These are phyloP conservation scores for Drosophila erecta DNA, from an alignment of 1,140 invertebrate species.

Conservation along the genomic window DNA sequence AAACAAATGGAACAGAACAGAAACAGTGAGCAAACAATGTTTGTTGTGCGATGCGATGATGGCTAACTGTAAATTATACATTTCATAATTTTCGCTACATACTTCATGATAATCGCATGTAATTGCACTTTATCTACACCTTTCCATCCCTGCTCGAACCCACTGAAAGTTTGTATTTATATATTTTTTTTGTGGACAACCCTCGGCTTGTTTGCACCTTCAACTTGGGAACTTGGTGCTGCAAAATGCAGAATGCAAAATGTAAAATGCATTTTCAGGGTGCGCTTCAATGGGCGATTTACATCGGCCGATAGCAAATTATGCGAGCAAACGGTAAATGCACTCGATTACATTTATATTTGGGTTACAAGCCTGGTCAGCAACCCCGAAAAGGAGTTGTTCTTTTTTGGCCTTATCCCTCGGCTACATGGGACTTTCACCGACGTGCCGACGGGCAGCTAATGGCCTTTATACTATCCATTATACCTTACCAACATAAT, in stretches of 20 bases:
- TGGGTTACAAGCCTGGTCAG: slow-evolving; percentile 72
- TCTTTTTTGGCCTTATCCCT: slow-evolving; percentile 2
- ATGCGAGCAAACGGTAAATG: slow-evolving; percentile 78
- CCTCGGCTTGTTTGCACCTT: slow-evolving; percentile 35
- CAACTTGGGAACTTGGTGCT: slow-evolving; percentile 3
- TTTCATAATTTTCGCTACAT: slow-evolving; percentile 84
- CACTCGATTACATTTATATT: slow-evolving; percentile 61
- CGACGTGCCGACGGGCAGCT: slow-evolving; percentile 68
- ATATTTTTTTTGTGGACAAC: slow-evolving; percentile 3
- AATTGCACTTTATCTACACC: slow-evolving; percentile 84
- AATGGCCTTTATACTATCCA: slow-evolving; percentile 49
- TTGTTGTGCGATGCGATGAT: slow-evolving; percentile 19
- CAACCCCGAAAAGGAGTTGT: slow-evolving; percentile 46
- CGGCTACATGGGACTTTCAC: slow-evolving; percentile 59
- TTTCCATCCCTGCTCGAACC: slow-evolving; percentile 78
- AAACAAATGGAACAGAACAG: slow-evolving; percentile 23
- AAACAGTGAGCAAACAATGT: slow-evolving; percentile 8
- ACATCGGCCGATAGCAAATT: slow-evolving; percentile 68
- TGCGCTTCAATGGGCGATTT: slow-evolving; percentile 81
- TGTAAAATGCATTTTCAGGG: slow-evolving; percentile 42
- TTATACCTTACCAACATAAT: slow-evolving; percentile 34
- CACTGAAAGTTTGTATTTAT: slow-evolving; percentile 25
- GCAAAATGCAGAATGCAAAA: slow-evolving; percentile 17
- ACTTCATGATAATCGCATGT: slow-evolving; percentile 84
- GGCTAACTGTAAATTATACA: slow-evolving; percentile 84